Evolutionary conservation across 1,140 invertebrate species (phyloP), one percentile per base, ranked within the genome.

Genomic region (Ladona fulva): DNA sequence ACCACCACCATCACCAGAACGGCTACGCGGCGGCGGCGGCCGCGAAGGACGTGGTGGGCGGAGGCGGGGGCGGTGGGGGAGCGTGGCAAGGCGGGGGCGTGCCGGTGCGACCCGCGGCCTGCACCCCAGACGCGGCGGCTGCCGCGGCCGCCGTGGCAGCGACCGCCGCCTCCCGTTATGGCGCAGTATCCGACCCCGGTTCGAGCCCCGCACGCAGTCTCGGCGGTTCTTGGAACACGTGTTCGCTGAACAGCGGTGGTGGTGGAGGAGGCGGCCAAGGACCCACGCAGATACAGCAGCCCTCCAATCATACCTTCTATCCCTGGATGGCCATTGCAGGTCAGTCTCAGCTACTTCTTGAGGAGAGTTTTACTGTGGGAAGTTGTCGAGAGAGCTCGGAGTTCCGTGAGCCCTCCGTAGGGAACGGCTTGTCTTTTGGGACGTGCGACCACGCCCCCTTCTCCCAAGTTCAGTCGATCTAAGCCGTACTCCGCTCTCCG

Each of bases 281-380:
- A 78, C 91, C 91, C 76, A 91, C 93, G 74, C 94, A 94, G 85
- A 91, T 94, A 81, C 94, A 95, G 87, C 90, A 92, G 86, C 90
- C 90, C 84, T 85, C 86, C 83, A 95, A 94, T 86, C 95, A 96
- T 89, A 96, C 95, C 83, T 97, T 97, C 88, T 97, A 97, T 88
- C 95, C 95, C 80, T 97, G 95, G 95, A 97, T 97, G 95, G 95
- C 95, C 87, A 97, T 97, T 89, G 95, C 95, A 96, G 95, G 95
- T 97, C 52, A 66, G 52, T 66, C 3, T 19, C 52, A 3, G 29
- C 29, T 5, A 8, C 29, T 5, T 37, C 29, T 37, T 8, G 29
- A 37, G 29, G 29, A 37, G 8, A 1, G 1, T 37, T 37, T 37
- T 37, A 37, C 1, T 8, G 29, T 37, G 29, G 29, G 29, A 37